A percentile compares a stretch with the other conserved stretches of the same genome.
Evolutionary conservation across 1,140 invertebrate species (phyloP).

Genomic region (Diabrotica undecimpunctata): DNA sequence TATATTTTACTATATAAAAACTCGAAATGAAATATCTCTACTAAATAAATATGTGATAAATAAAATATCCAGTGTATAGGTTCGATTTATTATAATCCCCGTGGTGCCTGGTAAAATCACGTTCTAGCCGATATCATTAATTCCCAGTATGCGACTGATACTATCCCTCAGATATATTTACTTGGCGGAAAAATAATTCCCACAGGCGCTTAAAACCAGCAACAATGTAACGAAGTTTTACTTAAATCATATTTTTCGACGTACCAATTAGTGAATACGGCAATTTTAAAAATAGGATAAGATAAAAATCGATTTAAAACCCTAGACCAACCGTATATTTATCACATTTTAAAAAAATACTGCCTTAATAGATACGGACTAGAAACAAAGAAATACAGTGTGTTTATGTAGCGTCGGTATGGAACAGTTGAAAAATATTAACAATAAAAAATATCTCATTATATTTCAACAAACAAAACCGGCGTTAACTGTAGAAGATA

Average conservation of each 20-base stretch:
- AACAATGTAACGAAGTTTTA: slow-evolving; percentile 2
- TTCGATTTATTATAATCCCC: slow-evolving; percentile 19
- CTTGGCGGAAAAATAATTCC: slow-evolving; percentile 13
- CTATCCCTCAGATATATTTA: slow-evolving; percentile 21
- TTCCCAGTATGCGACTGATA: slow-evolving; percentile 16
- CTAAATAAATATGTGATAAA: slow-evolving; percentile 13
- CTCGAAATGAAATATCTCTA: background rate
- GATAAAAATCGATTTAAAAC: too few species aligned
- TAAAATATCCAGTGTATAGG: slow-evolving; percentile 13
- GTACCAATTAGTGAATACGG: background rate
- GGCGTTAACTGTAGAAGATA: too few species aligned
- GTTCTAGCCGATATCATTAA: slow-evolving; percentile 21
- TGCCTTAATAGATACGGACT: too few species aligned
- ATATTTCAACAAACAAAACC: too few species aligned
- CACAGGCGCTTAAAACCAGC: background rate
- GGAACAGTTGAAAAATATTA: too few species aligned
- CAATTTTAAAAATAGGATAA: too few species aligned
- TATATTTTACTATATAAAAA: background rate
- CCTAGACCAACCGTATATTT: too few species aligned
- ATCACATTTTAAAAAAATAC: too few species aligned
- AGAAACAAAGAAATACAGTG: too few species aligned
- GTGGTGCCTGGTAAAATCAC: slow-evolving; percentile 14
- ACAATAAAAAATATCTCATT: too few species aligned
- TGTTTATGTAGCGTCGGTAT: too few species aligned
- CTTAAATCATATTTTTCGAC: background rate